Base-by-base conservation (phyloP, 2,113 vertebrate species). In the Plotosus lineatus region DNA sequence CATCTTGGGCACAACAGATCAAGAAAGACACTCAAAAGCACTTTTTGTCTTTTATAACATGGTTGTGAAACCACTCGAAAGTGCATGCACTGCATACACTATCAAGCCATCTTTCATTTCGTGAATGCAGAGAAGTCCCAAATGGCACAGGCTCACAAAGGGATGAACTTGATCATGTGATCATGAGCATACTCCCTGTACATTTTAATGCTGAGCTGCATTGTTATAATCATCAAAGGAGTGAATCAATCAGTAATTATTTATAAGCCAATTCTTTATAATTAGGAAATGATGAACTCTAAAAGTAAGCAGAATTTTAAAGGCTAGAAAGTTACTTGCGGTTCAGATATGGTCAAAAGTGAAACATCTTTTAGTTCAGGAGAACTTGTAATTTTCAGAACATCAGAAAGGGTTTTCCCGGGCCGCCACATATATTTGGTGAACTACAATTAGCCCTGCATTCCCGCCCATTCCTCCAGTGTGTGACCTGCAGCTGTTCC, bases 401-500 rank as follows among this genome's bases (percentile, higher is more conserved):
- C n/a, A 11, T 60, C 53, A 31, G 26, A 58, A 76, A 58, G 26
- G 38, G 53, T 44, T 76, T 33, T 63, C 75, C 36, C 40, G 63
- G 31, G 48, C 69, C 69, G 17, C 46, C 46, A 51, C 28, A 51
- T 73, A 73, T 23, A 73, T 73, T 73, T 51, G 48, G 69, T 51
- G 69, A 51, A 73, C 69, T 73, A 73, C 69, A 73, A 15, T 72
- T 80, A 40, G 50, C 40, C 23, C 28, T 72, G 65, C 42, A 42
- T 79, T 71, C 12, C 51, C 9, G 3, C 33, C 58, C 68, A 50
- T 33, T 75, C 46, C 77, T 46, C 23, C 68, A 33, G 51, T 79
- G 68, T 53, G 46, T 60, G 60, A 71, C 46, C 31, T 63, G 71
- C 84, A 85, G 78, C 84, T 83, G 84, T 83, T 85, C 74, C 81